These are phyloP conservation scores for Andrena bucephala DNA, from an alignment of 2,888 invertebrate genomes.

Conservation along the genomic window DNA sequence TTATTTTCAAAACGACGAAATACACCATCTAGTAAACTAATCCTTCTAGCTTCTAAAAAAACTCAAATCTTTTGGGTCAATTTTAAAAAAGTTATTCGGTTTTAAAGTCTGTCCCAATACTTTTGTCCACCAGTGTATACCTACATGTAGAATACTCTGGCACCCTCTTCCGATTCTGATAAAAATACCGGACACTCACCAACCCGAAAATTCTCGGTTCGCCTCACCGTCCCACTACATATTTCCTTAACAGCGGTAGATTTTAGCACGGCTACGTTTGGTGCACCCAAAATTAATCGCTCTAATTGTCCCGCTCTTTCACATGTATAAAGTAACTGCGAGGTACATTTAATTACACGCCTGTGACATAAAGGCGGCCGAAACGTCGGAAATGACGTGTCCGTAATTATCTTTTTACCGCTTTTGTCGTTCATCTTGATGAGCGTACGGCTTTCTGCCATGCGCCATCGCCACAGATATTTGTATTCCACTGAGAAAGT, in stretches of 20 bases:
- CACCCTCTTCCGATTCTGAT: neutral
- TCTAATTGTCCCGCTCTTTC: conserved; percentile 58
- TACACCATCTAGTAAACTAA: too few species aligned
- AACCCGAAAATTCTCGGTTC: conserved; percentile 1
- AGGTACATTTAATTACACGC: conserved; percentile 64
- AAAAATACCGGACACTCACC: neutral
- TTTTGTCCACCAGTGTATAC: neutral
- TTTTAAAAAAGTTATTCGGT: too few species aligned
- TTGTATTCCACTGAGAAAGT: neutral
- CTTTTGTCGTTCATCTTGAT: conserved; percentile 18
- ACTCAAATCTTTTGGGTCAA: too few species aligned
- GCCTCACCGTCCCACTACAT: neutral
- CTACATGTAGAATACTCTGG: neutral
- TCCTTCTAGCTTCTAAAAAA: too few species aligned
- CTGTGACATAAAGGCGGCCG: conserved; percentile 63
- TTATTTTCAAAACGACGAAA: too few species aligned
- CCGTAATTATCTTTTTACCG: conserved; percentile 44
- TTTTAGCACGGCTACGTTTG: conserved; percentile 26
- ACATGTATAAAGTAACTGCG: conserved; percentile 26
- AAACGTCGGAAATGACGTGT: conserved; percentile 46
- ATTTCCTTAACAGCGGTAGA: conserved; percentile 6
- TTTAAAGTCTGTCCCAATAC: too few species aligned
- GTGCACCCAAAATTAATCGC: conserved; percentile 53
- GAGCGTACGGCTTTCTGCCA: neutral
- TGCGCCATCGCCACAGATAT: neutral